Base-by-base conservation (phyloP, 2,797 vertebrate species). In the Etheostoma perlongum region DNA sequence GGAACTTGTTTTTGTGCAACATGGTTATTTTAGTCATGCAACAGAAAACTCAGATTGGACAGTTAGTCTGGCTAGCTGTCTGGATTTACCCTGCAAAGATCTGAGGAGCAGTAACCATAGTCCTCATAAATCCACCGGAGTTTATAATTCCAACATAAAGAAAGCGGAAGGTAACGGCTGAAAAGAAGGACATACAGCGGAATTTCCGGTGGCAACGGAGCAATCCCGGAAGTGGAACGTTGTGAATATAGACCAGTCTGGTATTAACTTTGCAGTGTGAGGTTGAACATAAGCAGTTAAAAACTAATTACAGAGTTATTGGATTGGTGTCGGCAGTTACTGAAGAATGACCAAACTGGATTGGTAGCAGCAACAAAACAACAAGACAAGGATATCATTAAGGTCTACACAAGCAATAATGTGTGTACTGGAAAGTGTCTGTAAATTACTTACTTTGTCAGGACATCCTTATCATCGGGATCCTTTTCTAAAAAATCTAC, bases 401-500 rank as follows among this genome's bases (percentile, higher is more conserved):
- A 14, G 1, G 0, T 44, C 6, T 9, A 33, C 19, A 82, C 16
- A 42, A 2, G 33, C 18, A 49, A 4, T 15, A 25, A 44, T 11
- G 2, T 4, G 2, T 30, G 16, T 55, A 30, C 1, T 18, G 14
- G 14, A 48, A 72, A 18, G 51, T 21, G 23, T 58, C 4, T 16
- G 13, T 19, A 1, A 42, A 66, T 4, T 11, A 77, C 96, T 96
- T 95, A 98, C 98, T 95, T 96, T 69, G 93, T 94, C 71, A 99
- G 91, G 76, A 95, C 92, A 62, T 95, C 95, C 72, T 97, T 97
- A 84, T 99, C 95, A 40, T 98, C 94, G 59, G 97, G 96, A 67
- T 93, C 96, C 90, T 95, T 96, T 69, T 97, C 97, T 85, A 97
- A 92, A 86, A 99, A 99, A 44, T 99, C 97, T 66, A 99, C 91